Evolutionary conservation across 2,113 vertebrate genomes (phyloP).

Genomic region (Myxocyprinus asiaticus): DNA sequence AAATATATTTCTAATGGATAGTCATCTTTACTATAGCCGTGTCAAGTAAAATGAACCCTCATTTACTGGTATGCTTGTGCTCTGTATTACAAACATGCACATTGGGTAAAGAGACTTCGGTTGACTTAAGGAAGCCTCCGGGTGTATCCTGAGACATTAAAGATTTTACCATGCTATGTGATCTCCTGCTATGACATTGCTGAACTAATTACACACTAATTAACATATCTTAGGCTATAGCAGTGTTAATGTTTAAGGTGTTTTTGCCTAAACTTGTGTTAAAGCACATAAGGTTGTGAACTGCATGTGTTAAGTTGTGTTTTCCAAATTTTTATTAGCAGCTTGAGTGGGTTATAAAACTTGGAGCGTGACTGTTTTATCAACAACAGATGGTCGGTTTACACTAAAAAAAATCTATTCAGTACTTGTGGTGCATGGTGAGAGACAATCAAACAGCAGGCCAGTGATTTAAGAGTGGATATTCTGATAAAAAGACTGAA

Average conservation of each 20-base stretch:
- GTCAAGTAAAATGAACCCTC: background rate
- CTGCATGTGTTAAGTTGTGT: background rate
- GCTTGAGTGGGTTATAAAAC: conserved; percentile 27
- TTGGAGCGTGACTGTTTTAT: conserved; percentile 25
- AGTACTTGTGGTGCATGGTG: background rate
- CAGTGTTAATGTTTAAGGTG: background rate
- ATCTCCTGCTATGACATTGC: background rate
- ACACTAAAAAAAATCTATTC: conserved; percentile 1
- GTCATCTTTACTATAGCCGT: background rate
- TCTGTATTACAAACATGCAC: conserved; percentile 6
- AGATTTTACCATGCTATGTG: background rate
- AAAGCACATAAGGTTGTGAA: conserved; percentile 13
- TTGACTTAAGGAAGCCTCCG: background rate
- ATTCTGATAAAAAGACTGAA: background rate
- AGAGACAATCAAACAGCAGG: conserved; percentile 16
- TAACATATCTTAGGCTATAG: background rate
- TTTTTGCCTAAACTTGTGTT: background rate
- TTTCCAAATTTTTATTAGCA: conserved; percentile 6
- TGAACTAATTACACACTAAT: conserved; percentile 6
- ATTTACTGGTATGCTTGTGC: background rate
- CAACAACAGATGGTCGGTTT: conserved; percentile 25
- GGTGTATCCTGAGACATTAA: background rate
- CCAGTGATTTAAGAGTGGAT: background rate
- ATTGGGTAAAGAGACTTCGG: background rate
- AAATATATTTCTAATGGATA: background rate